These are phyloP conservation scores for Pheosia tremula DNA, from an alignment of 2,888 invertebrate genomes.

Conservation along the genomic window DNA sequence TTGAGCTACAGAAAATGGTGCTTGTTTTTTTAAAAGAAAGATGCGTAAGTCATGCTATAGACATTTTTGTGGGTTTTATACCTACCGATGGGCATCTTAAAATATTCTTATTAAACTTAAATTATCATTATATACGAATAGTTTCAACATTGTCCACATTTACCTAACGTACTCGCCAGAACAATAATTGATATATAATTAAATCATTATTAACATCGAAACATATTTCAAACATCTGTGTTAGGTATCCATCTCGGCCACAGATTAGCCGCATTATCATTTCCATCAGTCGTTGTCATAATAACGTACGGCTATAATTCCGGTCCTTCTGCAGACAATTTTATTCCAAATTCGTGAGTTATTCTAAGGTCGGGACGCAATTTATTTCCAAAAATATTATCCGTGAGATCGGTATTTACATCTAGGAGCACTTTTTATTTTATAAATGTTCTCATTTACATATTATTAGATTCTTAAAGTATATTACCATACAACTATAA, in stretches of 20 bases:
- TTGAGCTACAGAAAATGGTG: too few relatives aligned
- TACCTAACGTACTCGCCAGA: too few relatives aligned
- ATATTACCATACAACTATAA: too few relatives aligned
- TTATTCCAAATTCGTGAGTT: slow-evolving; percentile 57
- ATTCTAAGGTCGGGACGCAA: slow-evolving; percentile 41
- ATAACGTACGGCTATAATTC: slow-evolving; percentile 43
- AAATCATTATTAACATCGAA: too few relatives aligned
- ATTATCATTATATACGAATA: too few relatives aligned
- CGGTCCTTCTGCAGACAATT: slow-evolving; percentile 45
- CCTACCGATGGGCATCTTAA: too few relatives aligned
- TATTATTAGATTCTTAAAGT: neutral
- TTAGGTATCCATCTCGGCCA: slow-evolving; percentile 28
- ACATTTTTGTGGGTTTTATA: too few relatives aligned
- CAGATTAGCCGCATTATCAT: slow-evolving; percentile 39
- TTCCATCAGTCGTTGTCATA: slow-evolving; percentile 39
- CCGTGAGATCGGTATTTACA: slow-evolving; percentile 21
- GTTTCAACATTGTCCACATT: too few relatives aligned
- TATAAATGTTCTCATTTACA: slow-evolving; percentile 6
- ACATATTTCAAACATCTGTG: slow-evolving; percentile 10
- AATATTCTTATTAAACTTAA: too few relatives aligned
- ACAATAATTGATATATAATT: too few relatives aligned
- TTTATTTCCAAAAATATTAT: slow-evolving; percentile 26
- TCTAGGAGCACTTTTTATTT: neutral
- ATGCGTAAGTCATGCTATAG: too few relatives aligned
- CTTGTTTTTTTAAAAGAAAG: too few relatives aligned